A percentile compares a stretch with the other conserved stretches of the same genome.
phyloP scores from a whole-genome alignment of 2,797 vertebrate species.

The Hyperoplus immaculatus region DNA sequence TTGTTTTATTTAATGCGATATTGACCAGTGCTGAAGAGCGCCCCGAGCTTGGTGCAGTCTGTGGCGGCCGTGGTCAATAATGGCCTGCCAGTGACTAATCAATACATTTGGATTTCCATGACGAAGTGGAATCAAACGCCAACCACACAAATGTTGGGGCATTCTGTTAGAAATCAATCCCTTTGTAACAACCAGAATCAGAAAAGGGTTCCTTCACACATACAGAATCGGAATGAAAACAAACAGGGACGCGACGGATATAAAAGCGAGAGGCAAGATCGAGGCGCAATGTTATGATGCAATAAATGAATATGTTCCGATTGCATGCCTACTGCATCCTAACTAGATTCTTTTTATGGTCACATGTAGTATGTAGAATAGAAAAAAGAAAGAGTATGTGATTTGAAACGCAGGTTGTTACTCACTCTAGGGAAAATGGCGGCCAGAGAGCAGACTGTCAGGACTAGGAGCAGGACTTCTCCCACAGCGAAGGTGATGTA shows the following conservation, averaged over 20 bases:
- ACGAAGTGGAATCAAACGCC: slow-evolving; percentile 35
- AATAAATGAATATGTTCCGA: too few relatives aligned
- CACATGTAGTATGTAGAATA: too few relatives aligned
- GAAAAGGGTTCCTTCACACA: too few relatives aligned
- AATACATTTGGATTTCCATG: slow-evolving; percentile 70
- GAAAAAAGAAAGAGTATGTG: too few relatives aligned
- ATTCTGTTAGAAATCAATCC: too few relatives aligned
- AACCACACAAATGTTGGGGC: neutral
- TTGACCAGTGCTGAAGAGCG: slow-evolving; percentile 15
- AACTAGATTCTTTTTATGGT: too few relatives aligned
- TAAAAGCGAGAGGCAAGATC: too few relatives aligned
- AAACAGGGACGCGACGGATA: too few relatives aligned
- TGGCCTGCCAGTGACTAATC: slow-evolving; percentile 21
- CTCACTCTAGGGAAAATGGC: slow-evolving; percentile 96
- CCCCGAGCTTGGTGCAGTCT: neutral
- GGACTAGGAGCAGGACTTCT: slow-evolving; percentile 90
- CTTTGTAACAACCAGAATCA: too few relatives aligned
- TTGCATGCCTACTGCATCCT: too few relatives aligned
- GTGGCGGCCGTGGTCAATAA: slow-evolving; percentile 58
- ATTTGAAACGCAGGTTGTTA: slow-evolving; percentile 18
- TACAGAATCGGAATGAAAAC: too few relatives aligned
- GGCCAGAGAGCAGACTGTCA: slow-evolving; percentile 94
- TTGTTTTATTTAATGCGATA: slow-evolving; percentile 26
- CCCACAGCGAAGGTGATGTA: slow-evolving; percentile 94
- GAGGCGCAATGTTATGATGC: too few relatives aligned